Percentiles rank a stretch among this genome's conserved stretches.
Conservation (phyloP, 2,797 vertebrate genomes). For the Gobio occitaniae region DNA sequence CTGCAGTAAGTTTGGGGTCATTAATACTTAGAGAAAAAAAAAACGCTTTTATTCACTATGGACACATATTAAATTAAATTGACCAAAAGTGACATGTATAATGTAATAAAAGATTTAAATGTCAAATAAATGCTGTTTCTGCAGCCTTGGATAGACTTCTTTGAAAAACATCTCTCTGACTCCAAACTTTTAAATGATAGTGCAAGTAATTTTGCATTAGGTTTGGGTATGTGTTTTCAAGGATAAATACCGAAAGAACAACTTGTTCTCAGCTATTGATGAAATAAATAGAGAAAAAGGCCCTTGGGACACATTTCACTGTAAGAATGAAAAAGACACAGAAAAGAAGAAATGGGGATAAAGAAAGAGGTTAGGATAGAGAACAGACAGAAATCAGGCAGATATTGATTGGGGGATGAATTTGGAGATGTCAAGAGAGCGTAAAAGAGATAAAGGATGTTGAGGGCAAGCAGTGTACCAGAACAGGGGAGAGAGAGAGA, state of each 20-base stretch:
- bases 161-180: not conserved
- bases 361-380: constrained; percentile 8
- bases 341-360: not conserved
- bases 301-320: constrained; percentile 46
- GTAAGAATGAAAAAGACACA: constrained; percentile 51
- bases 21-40: not conserved
- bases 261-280: constrained; percentile 32
- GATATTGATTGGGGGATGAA: constrained; percentile 20
- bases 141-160: not conserved
- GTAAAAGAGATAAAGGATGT: constrained; percentile 11
- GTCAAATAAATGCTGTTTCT: not conserved
- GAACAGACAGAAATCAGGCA: constrained; percentile 15
- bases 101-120: not conserved
- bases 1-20: not conserved
- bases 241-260: not conserved
- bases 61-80: not conserved
- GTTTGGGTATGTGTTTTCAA: not conserved
- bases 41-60: not conserved
- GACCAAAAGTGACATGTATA: not conserved
- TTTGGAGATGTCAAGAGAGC: constrained; percentile 15
- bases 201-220: too few relatives aligned
- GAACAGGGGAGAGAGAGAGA: constrained; percentile 49
- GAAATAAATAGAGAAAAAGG: constrained; percentile 3
- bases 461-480: constrained; percentile 14
- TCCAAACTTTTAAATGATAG: not conserved